Percentiles rank a stretch among this genome's conserved stretches.
phyloP scores from a whole-genome alignment of 2,113 vertebrate genomes.

The Poecile atricapillus region DNA sequence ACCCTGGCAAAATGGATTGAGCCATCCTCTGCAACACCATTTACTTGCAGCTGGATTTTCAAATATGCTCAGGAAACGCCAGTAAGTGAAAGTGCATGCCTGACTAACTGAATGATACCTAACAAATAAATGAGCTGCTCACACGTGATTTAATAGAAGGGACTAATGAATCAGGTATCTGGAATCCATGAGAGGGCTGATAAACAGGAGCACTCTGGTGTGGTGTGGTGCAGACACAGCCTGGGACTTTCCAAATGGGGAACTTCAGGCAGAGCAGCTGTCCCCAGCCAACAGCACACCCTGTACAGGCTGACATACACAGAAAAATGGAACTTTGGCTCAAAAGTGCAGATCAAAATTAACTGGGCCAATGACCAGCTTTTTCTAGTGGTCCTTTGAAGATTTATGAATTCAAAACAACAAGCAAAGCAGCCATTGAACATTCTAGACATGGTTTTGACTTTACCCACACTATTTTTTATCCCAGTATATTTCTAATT shows the following conservation, averaged over 20 bases:
- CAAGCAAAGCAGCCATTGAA: conserved; percentile 22
- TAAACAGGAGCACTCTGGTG: not conserved
- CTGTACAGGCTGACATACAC: not conserved
- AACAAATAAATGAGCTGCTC: not conserved
- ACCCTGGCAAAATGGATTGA: not conserved
- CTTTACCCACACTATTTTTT: not conserved
- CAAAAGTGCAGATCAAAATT: not conserved
- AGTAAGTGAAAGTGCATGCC: not conserved
- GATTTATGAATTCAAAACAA: not conserved
- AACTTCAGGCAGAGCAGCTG: not conserved
- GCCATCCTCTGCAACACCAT: not conserved
- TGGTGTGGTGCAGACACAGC: not conserved
- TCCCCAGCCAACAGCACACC: not conserved
- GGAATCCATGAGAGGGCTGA: not conserved
- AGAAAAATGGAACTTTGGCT: not conserved
- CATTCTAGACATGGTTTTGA: conserved; percentile 5
- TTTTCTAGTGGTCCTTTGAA: not conserved
- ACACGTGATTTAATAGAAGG: not conserved
- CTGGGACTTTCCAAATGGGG: not conserved
- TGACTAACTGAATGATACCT: not conserved
- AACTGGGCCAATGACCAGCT: not conserved
- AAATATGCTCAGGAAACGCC: not conserved
- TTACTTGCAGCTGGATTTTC: not conserved
- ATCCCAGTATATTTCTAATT: not conserved
- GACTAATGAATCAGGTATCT: not conserved